Evolutionary conservation across 1,140 invertebrate species (phyloP).

Genomic region (Bicyclus anynana): DNA sequence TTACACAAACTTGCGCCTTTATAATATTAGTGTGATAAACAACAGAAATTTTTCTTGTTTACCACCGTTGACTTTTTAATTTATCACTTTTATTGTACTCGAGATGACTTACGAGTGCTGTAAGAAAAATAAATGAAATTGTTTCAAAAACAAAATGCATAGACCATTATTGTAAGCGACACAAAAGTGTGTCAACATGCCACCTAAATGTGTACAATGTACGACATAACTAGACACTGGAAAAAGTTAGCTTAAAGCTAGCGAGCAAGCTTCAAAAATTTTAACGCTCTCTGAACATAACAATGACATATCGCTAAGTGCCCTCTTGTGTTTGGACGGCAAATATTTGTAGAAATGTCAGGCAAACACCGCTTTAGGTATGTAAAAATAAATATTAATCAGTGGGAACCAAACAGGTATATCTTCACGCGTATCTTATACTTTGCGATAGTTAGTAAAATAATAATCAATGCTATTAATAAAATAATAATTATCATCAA

Average conservation of each 20-base stretch:
- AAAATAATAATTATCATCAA: too few relatives aligned
- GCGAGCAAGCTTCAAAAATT: slow-evolving; percentile 20
- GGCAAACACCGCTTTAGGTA: slow-evolving; percentile 26
- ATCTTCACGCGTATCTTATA: not conserved
- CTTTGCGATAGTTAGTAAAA: not conserved
- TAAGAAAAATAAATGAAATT: not conserved
- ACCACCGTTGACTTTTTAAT: not conserved
- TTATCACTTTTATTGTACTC: not conserved
- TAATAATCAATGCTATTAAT: too few relatives aligned
- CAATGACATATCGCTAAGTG: slow-evolving; percentile 59
- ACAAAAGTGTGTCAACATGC: slow-evolving; percentile 22
- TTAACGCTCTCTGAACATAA: slow-evolving; percentile 40
- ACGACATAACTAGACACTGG: slow-evolving; percentile 22
- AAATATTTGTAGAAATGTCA: slow-evolving; percentile 51
- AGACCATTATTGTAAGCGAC: not conserved
- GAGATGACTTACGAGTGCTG: not conserved
- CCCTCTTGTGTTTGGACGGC: slow-evolving; percentile 50
- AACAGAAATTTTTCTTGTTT: too few relatives aligned
- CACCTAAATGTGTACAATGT: slow-evolving; percentile 22
- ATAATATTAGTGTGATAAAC: too few relatives aligned
- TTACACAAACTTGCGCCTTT: too few relatives aligned
- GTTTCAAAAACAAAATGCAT: not conserved
- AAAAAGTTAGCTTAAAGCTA: slow-evolving; percentile 22
- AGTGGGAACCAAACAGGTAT: slow-evolving; percentile 36
- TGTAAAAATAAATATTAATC: slow-evolving; percentile 49